phyloP scores from a whole-genome alignment of 2,888 invertebrate species.

The Dryococelus australis region DNA sequence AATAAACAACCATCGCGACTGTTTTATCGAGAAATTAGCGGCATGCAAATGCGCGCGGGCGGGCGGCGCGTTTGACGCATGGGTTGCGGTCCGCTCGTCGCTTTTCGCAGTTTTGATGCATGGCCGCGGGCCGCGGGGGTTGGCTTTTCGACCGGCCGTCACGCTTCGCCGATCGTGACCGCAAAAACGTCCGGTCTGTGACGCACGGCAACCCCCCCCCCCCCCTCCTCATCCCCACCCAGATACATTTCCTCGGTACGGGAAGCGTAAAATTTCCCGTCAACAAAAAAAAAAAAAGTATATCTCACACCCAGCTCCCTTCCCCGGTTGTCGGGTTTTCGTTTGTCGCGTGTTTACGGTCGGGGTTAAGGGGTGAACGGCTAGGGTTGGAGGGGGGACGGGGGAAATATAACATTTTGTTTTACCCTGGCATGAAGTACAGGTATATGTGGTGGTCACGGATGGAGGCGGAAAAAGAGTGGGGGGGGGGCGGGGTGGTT shows the following conservation, averaged over 20 bases:
- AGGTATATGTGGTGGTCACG: neutral
- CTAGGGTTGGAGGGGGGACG: neutral
- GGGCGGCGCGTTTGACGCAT: conserved; percentile 3
- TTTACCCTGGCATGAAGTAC: conserved; percentile 11
- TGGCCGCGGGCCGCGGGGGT: neutral
- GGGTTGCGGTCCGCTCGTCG: conserved; percentile 24
- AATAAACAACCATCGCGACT: conserved; percentile 16
- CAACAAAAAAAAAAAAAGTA: neutral
- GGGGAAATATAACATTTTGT: conserved; percentile 4
- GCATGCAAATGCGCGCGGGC: no score
- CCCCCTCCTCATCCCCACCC: neutral
- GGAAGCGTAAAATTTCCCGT: conserved; percentile 16
- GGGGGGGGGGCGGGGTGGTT: neutral
- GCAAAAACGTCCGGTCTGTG: conserved; percentile 26
- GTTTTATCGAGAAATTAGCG: conserved; percentile 12
- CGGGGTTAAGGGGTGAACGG: neutral
- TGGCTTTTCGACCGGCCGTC: neutral
- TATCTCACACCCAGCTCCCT: neutral
- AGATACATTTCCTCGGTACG: conserved; percentile 16
- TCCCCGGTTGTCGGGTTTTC: conserved; percentile 16
- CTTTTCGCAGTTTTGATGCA: conserved; percentile 21
- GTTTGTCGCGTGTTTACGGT: conserved; percentile 9
- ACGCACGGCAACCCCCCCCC: neutral
- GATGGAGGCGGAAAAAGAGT: no score
- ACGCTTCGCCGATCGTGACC: conserved; percentile 24